Conservation (phyloP, 2,113 vertebrate genomes). For the Tachuris rubrigastra region DNA sequence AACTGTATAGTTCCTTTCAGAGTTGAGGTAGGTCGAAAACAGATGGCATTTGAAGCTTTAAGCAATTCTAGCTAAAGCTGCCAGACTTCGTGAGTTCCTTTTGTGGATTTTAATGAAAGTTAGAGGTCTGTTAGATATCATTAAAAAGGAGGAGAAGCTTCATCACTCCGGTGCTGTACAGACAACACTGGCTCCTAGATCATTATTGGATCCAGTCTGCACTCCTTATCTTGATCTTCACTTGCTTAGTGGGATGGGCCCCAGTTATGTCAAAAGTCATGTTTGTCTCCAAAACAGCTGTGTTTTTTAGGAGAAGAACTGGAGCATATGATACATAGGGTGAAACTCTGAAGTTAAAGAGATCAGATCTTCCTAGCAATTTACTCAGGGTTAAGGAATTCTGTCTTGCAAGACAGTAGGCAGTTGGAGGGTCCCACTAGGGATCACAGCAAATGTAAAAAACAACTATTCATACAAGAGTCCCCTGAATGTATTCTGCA, state of each 20-base stretch:
- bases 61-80: slow-evolving; percentile 4
- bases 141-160: slow-evolving; percentile 14
- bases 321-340: background rate
- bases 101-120: slow-evolving; percentile 27
- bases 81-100: background rate
- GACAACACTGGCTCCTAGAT: background rate
- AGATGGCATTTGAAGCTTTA: background rate
- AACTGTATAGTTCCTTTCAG: background rate
- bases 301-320: slow-evolving; percentile 23
- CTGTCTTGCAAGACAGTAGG: slow-evolving; percentile 32
- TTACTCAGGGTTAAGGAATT: slow-evolving; percentile 22
- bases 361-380: slow-evolving; percentile 25
- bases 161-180: background rate
- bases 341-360: slow-evolving; percentile 13
- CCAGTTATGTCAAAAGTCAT: slow-evolving; percentile 45
- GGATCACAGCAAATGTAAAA: background rate
- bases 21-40: background rate
- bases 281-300: slow-evolving; percentile 53
- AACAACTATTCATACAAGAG: background rate
- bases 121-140: slow-evolving; percentile 32
- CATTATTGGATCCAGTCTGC: slow-evolving; percentile 20
- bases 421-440: background rate
- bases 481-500: background rate
- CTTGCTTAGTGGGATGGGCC: slow-evolving; percentile 53
- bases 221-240: slow-evolving; percentile 64